A percentile compares a stretch with the other conserved stretches of the same genome.
These are phyloP conservation scores for Hydrotaea cyrtoneurina DNA, from an alignment of 2,888 invertebrate genomes.

Conservation along the genomic window DNA sequence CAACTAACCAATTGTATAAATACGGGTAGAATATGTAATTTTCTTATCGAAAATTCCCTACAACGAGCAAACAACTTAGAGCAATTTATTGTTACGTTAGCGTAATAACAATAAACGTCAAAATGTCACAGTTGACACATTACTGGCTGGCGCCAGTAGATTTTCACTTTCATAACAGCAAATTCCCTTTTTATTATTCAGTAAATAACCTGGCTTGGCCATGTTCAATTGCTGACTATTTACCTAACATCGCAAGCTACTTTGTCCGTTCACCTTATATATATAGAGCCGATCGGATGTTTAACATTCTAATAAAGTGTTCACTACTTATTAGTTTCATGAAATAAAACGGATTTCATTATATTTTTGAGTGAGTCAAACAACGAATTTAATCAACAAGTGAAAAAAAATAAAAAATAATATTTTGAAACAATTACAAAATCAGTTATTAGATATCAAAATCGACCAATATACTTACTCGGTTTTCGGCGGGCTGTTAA, in stretches of 20 bases:
- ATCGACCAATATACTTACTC: not conserved
- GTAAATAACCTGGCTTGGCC: not conserved
- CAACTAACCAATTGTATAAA: not conserved
- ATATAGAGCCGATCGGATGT: not conserved
- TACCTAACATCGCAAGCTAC: too few species aligned
- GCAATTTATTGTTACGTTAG: not conserved
- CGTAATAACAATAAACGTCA: not conserved
- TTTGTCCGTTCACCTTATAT: not conserved
- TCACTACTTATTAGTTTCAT: not conserved
- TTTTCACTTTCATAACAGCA: not conserved
- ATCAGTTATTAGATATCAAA: not conserved
- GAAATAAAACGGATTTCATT: not conserved
- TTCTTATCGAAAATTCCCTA: not conserved
- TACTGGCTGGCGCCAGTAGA: slow-evolving; percentile 16
- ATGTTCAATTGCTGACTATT: not conserved
- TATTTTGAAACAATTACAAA: not conserved
- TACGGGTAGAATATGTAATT: not conserved
- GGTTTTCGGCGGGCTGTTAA: not conserved
- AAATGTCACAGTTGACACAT: slow-evolving; percentile 28
- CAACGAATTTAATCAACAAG: not conserved
- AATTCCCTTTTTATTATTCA: not conserved
- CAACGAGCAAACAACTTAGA: too few species aligned
- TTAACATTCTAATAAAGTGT: slow-evolving; percentile 13
- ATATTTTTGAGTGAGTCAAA: not conserved
- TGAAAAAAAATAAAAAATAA: not conserved